Conservation (phyloP, 1,140 invertebrate genomes). For the Drosophila sucinea region DNA sequence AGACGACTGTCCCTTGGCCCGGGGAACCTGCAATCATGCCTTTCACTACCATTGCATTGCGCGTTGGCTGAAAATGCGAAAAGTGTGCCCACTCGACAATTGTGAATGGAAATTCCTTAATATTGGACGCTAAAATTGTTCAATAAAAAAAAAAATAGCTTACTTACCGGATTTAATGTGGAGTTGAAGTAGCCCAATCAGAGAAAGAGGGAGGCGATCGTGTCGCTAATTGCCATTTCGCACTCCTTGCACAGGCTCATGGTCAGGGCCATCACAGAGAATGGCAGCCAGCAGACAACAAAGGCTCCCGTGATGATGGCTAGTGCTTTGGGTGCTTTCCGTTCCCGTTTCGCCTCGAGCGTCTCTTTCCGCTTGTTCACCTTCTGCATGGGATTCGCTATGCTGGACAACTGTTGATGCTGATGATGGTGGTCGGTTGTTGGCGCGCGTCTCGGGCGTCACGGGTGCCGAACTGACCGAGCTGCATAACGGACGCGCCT, state of each 20-base stretch:
- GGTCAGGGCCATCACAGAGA: slow-evolving; percentile 94
- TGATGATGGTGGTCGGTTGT: slow-evolving; percentile 36
- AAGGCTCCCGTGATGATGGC: slow-evolving; percentile 97
- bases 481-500: slow-evolving; percentile 83
- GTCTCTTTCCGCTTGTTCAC: slow-evolving; percentile 88
- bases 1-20: slow-evolving; percentile 15
- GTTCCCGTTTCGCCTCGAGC: slow-evolving; percentile 91
- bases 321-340: slow-evolving; percentile 96
- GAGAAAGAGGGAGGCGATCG: slow-evolving; percentile 91
- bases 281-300: slow-evolving; percentile 96
- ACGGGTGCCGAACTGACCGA: slow-evolving; percentile 56
- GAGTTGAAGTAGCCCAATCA: slow-evolving; percentile 98
- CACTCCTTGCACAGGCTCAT: slow-evolving; percentile 92
- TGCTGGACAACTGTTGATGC: slow-evolving; percentile 63
- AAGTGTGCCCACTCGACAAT: slow-evolving; percentile 30
- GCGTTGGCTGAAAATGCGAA: slow-evolving; percentile 10
- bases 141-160: not conserved
- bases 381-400: slow-evolving; percentile 78
- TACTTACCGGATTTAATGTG: slow-evolving; percentile 90
- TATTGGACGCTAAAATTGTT: slow-evolving; percentile 4
- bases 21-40: slow-evolving; percentile 34
- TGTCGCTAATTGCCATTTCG: slow-evolving; percentile 87
- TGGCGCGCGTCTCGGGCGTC: slow-evolving; percentile 63
- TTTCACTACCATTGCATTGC: slow-evolving; percentile 40
- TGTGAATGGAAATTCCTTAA: slow-evolving; percentile 28